phyloP scores from a whole-genome alignment of 2,797 vertebrate genomes.

The Acestrorhynchus altus region DNA sequence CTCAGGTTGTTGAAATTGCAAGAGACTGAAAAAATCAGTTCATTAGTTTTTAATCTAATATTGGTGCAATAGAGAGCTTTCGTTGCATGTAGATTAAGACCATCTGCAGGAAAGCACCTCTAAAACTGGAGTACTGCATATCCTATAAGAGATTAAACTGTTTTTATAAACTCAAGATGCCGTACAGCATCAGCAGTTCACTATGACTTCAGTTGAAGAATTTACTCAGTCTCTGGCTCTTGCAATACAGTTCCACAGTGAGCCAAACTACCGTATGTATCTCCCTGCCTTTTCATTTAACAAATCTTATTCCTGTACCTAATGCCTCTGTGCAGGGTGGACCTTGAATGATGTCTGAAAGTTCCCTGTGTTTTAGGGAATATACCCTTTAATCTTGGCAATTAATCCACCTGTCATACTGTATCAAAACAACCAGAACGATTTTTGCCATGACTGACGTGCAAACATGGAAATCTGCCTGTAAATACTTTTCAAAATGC shows the following conservation, averaged over 20 bases:
- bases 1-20: conserved; percentile 71
- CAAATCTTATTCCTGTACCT: conserved; percentile 9
- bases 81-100: conserved; percentile 36
- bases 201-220: conserved; percentile 23
- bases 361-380: conserved; percentile 19
- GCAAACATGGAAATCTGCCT: conserved; percentile 74
- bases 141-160: conserved; percentile 46
- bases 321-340: conserved; percentile 12
- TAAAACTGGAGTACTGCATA: conserved; percentile 45
- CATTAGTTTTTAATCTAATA: conserved; percentile 35
- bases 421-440: conserved; percentile 41
- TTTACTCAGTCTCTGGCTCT: conserved; percentile 45
- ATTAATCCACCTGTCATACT: conserved; percentile 46
- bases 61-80: conserved; percentile 48
- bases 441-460: conserved; percentile 56
- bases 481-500: conserved; percentile 76
- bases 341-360: conserved; percentile 33
- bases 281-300: neutral
- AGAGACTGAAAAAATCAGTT: conserved; percentile 64
- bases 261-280: conserved; percentile 27
- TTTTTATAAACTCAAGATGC: conserved; percentile 30
- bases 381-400: conserved; percentile 50
- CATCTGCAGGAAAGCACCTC: conserved; percentile 38
- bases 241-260: conserved; percentile 42
- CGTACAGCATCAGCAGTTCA: conserved; percentile 25